Conservation (phyloP, 2,797 vertebrate species). For the Macroramphosus scolopax region DNA sequence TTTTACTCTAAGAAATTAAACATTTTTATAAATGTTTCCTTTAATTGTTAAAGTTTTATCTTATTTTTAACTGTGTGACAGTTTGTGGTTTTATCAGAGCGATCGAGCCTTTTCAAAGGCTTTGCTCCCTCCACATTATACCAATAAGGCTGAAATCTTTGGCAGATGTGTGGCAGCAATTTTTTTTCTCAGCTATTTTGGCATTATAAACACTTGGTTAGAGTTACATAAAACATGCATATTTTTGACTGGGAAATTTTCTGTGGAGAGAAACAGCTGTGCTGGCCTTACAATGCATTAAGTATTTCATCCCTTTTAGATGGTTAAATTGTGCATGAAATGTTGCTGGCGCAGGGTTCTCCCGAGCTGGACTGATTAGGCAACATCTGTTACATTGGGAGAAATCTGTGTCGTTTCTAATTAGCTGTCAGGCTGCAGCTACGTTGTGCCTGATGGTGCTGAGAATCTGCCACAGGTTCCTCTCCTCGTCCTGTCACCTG, state of each 20-base stretch:
- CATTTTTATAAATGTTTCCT: too few species aligned
- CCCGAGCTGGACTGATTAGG: conserved; percentile 99
- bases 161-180: conserved; percentile 88
- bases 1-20: too few species aligned
- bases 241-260: conserved; percentile 90
- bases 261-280: conserved; percentile 99
- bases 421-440: conserved; percentile 99
- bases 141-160: conserved; percentile 85
- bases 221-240: conserved; percentile 99
- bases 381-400: conserved; percentile 99
- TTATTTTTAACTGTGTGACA: too few species aligned
- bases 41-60: too few species aligned
- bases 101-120: conserved; percentile 32
- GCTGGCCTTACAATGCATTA: conserved; percentile 99
- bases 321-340: conserved; percentile 99
- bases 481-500: conserved; percentile 96
- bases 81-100: too few species aligned
- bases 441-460: conserved; percentile 98
- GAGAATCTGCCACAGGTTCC: conserved; percentile 97
- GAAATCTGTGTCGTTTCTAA: conserved; percentile 99
- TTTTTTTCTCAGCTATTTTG: conserved; percentile 96
- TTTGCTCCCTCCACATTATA: conserved; percentile 55
- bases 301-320: conserved; percentile 99
- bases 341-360: conserved; percentile 98
- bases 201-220: conserved; percentile 99